These are phyloP conservation scores for Paramisgurnus dabryanus DNA, from an alignment of 2,113 vertebrate genomes.

Conservation along the genomic window DNA sequence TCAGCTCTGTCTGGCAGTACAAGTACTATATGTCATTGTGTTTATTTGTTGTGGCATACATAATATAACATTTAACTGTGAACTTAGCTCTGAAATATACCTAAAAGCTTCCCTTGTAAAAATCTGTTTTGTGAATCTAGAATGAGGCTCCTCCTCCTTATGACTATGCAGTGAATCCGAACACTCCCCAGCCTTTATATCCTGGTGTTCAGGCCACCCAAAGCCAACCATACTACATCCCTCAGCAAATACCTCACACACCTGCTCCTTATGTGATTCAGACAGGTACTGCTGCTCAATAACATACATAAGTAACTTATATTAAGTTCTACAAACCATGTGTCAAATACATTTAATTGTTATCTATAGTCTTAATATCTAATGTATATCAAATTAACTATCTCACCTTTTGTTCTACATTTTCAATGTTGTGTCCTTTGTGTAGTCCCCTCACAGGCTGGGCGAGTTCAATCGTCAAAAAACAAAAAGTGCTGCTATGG, in stretches of 20 bases:
- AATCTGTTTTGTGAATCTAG: conserved; percentile 21
- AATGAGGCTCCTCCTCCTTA: conserved; percentile 46
- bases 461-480: background rate
- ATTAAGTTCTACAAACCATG: no score
- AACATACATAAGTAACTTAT: no score
- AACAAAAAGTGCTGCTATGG: conserved; percentile 34
- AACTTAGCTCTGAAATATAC: background rate
- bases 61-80: no score
- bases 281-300: background rate
- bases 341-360: background rate
- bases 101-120: background rate
- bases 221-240: conserved; percentile 41
- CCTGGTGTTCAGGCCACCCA: background rate
- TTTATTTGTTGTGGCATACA: background rate
- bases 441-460: background rate
- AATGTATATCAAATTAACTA: background rate
- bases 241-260: conserved; percentile 23
- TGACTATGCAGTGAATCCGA: conserved; percentile 35
- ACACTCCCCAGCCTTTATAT: conserved; percentile 44
- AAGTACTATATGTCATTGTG: background rate
- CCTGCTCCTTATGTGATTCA: conserved; percentile 8
- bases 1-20: background rate
- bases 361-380: background rate
- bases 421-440: background rate
- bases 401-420: background rate